Evolutionary conservation across 1,140 invertebrate species (phyloP), one percentile per base, ranked within the genome.

Genomic region (Lasioglossum baleicum): DNA sequence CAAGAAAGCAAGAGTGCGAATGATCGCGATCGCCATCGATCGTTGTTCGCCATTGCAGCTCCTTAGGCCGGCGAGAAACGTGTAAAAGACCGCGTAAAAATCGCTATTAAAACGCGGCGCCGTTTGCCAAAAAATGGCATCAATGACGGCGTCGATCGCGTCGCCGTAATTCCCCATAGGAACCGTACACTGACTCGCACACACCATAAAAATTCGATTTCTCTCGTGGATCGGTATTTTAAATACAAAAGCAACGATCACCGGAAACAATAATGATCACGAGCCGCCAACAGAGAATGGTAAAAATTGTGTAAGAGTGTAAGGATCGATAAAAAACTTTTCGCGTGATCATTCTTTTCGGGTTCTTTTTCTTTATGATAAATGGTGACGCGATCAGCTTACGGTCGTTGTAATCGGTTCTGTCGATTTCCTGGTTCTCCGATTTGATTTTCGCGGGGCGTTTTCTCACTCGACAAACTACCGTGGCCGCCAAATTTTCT

Each of bases 71-170:
- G 61, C 11, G 69, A 73, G 61, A 65, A 73, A 58, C 40, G 76
- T 65, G 76, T 79, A 79, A 73, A 78, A 79, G 65, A 73, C 70
- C 42, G 70, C n/a, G 61, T 72, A 79, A 79, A 79, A 78, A 78
- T 78, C 69, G 76, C 48, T 78, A 65, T 35, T 65, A 72, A 79
- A 73, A 73, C 76, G 51, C 48, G 69, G 72, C 48, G 0, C 26
- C 56, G 53, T 42, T 8, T 17, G n/a, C 56, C 56, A 20, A 44
- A 15, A 44, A 58, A 22, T 42, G 56, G 13, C 76, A 35, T 10
- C 44, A 42, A 40, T 56, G 53, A 35, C 48, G 4, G n/a, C 31
- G 22, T 15, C 4, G n/a, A 2, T 31, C 26, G 17, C 13, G 1
- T 31, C 26, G 17, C 13, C 7, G 31, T 7, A 8, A 15, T 20